Evolutionary conservation across 2,888 invertebrate genomes (phyloP), one percentile per base, ranked within the genome.

Genomic region (Minunthozetes semirufus): DNA sequence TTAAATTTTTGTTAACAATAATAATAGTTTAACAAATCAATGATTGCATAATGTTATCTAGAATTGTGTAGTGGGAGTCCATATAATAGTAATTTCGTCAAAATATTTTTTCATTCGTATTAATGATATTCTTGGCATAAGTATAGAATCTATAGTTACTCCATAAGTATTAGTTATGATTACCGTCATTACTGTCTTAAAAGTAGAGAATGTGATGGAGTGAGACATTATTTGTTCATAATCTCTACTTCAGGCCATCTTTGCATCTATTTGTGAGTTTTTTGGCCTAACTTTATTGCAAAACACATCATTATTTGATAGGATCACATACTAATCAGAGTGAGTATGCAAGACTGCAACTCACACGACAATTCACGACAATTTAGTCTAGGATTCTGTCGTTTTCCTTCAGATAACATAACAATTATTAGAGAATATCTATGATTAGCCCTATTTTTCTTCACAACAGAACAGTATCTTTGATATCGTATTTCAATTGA

Each of bases 231-330:
- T 22, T 11, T 13, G 13, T 42, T 42, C 42, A 42, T 61, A 38
- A 33, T 63, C 63, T 19, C 27, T 9, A 63, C 63, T 63, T 38
- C 27, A 38, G 63, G 63, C 63, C 4, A 63, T 61, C 61, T 42
- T 42, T 42, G 42, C 8, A 42, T 42, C 42, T 9, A 42, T 13
- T 42, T 1, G 9, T 42, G 42, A 63, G 17, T 63, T 56, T 22
- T 56, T 22, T 56, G 9, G 25, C 9, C 2, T 1, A 63, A n/a
- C 15, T 61, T 27, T 63, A 33, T 2, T 63, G 63, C 17, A 19
- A 63, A 63, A 33, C 33, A 33, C 33, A 63, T 33, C 38, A 27
- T 63, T 29, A 33, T 63, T 38, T 38, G 63, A 38, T 63, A 63
- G 63, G 8, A 63, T 27, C 33, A 33, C 33, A 33, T 63, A 63